These are phyloP conservation scores for Molorchus minor DNA, from an alignment of 2,888 invertebrate genomes.

Conservation along the genomic window DNA sequence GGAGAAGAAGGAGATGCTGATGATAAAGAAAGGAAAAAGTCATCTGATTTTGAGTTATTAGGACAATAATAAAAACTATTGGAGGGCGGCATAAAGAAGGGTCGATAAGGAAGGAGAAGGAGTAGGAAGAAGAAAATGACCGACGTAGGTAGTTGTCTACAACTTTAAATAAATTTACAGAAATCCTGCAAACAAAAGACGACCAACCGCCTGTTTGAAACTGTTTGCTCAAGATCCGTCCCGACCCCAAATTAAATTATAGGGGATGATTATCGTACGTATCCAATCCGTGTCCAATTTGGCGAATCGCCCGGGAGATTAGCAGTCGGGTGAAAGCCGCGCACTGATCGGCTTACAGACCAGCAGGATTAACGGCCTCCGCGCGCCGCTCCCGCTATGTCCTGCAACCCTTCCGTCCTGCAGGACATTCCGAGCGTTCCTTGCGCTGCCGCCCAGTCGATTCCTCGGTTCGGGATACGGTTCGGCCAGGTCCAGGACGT, in stretches of 20 bases:
- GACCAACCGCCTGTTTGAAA: too few species aligned
- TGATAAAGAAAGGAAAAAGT: too few species aligned
- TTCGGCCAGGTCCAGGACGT: neutral
- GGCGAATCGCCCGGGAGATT: slow-evolving; percentile 50
- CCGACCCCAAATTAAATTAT: slow-evolving; percentile 18
- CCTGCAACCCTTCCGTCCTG: slow-evolving; percentile 34
- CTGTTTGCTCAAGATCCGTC: slow-evolving; percentile 2
- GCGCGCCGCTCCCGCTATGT: slow-evolving; percentile 21
- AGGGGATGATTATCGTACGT: slow-evolving; percentile 23
- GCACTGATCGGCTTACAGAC: slow-evolving; percentile 50
- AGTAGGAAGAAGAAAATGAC: too few species aligned
- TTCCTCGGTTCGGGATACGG: too few species aligned
- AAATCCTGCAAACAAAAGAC: too few species aligned
- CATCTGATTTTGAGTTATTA: too few species aligned
- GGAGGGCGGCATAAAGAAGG: too few species aligned
- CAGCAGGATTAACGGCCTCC: slow-evolving; percentile 42
- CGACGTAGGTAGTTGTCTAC: too few species aligned
- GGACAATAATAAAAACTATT: too few species aligned
- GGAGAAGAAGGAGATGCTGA: too few species aligned
- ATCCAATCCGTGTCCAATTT: slow-evolving; percentile 47
- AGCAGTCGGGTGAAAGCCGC: slow-evolving; percentile 51
- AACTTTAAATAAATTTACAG: too few species aligned
- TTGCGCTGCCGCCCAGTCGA: slow-evolving; percentile 30
- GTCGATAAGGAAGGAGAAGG: too few species aligned
- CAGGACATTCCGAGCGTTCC: slow-evolving; percentile 44